Evolutionary conservation across 2,888 invertebrate genomes (phyloP).

Genomic region (Mechanitis mazaeus): DNA sequence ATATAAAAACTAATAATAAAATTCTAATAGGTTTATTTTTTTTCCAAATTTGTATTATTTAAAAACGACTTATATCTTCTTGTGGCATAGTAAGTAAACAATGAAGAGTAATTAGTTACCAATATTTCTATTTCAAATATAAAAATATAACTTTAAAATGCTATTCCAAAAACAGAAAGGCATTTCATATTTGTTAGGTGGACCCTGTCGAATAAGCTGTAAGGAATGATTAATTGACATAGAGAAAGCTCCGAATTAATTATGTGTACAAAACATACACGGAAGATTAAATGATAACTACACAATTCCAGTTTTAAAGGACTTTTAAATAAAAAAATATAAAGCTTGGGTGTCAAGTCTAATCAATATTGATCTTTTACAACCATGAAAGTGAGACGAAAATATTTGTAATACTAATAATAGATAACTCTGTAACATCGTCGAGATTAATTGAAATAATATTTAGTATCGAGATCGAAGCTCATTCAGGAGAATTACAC

Average conservation of each 20-base stretch:
- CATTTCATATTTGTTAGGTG: conserved; percentile 1
- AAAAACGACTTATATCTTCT: too few species aligned
- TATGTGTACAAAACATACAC: conserved; percentile 7
- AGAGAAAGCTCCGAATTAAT: conserved; percentile 26
- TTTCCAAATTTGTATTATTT: too few species aligned
- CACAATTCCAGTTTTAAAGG: not conserved
- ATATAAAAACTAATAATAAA: too few species aligned
- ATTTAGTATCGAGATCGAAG: conserved; percentile 21
- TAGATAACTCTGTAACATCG: conserved; percentile 1
- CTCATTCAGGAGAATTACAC: conserved; percentile 45
- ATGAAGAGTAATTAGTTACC: not conserved
- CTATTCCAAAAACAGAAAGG: not conserved
- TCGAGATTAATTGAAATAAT: conserved; percentile 14
- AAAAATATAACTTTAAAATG: not conserved
- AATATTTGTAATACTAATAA: conserved; percentile 17
- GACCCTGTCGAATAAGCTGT: conserved; percentile 26
- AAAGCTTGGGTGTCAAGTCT: not conserved
- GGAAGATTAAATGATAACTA: conserved; percentile 7
- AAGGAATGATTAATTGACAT: conserved; percentile 23
- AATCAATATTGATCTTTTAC: conserved; percentile 14
- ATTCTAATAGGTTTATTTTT: too few species aligned
- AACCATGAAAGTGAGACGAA: conserved; percentile 64
- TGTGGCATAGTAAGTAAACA: too few species aligned
- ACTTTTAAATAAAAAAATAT: not conserved
- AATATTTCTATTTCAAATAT: not conserved